Evolutionary conservation across 2,797 vertebrate genomes (phyloP).

Genomic region (Austrolebias charrua): DNA sequence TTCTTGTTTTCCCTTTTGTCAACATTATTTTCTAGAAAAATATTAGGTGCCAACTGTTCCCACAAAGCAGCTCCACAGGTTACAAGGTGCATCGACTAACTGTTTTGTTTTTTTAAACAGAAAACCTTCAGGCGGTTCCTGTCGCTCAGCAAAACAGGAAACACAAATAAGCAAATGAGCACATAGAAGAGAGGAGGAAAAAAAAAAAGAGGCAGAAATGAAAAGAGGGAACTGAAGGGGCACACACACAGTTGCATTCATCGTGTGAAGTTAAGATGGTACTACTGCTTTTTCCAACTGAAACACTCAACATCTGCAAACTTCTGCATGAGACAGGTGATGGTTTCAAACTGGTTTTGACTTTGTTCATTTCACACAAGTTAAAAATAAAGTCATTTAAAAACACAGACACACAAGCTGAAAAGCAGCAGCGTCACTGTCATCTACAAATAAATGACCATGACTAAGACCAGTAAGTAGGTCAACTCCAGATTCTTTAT

Average conservation of each 20-base stretch:
- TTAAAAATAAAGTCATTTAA: background rate
- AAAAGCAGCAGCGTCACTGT: slow-evolving; percentile 2
- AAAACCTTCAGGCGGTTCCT: slow-evolving; percentile 50
- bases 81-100: slow-evolving; percentile 14
- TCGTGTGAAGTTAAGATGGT: background rate
- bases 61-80: slow-evolving; percentile 16
- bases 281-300: slow-evolving; percentile 44
- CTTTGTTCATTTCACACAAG: background rate
- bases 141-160: slow-evolving; percentile 28
- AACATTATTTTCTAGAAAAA: slow-evolving; percentile 6
- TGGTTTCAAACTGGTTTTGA: background rate
- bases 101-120: slow-evolving; percentile 41
- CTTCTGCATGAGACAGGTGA: background rate
- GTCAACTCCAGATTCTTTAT: slow-evolving; percentile 4
- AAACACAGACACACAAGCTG: background rate
- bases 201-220: slow-evolving; percentile 1
- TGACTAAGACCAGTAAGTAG: background rate
- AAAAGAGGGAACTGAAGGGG: slow-evolving; percentile 26
- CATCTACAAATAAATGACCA: background rate
- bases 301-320: slow-evolving; percentile 6
- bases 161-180: slow-evolving; percentile 44
- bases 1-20: background rate
- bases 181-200: background rate
- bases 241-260: slow-evolving; percentile 35
- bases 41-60: slow-evolving; percentile 4